Percentiles rank a stretch among this genome's conserved stretches.
Conservation (phyloP, 2,888 invertebrate species). For the Trissolcus japonicus region DNA sequence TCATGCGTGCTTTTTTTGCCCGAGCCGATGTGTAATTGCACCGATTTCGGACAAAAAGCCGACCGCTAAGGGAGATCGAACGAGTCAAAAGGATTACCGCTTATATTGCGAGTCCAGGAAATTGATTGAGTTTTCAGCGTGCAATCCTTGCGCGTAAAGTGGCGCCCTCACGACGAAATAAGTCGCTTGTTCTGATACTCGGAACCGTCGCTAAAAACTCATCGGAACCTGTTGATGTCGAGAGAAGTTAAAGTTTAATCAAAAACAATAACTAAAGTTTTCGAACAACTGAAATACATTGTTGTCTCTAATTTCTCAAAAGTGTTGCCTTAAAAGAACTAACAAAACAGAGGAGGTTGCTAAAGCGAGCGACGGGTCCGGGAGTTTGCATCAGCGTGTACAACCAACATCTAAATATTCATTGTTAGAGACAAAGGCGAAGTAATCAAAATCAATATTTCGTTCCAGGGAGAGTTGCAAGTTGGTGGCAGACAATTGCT, state of each 20-base stretch:
- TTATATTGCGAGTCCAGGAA: neutral
- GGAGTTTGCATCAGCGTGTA: neutral
- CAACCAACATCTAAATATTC: constrained; percentile 10
- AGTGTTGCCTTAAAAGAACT: neutral
- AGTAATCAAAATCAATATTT: constrained; percentile 35
- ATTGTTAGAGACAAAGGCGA: constrained; percentile 3
- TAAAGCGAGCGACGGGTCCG: too few species aligned
- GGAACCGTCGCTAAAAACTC: too few species aligned
- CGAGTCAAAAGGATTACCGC: constrained; percentile 32
- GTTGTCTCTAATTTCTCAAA: neutral
- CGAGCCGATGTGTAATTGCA: constrained; percentile 7
- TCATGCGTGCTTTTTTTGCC: constrained; percentile 24
- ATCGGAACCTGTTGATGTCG: too few species aligned
- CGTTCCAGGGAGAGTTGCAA: constrained; percentile 12
- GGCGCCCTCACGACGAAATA: constrained; percentile 16
- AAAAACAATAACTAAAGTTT: too few species aligned
- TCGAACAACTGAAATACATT: too few species aligned
- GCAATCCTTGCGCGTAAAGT: constrained; percentile 8
- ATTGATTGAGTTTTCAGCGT: constrained; percentile 10
- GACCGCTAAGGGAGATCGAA: constrained; percentile 17
- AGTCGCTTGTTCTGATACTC: too few species aligned
- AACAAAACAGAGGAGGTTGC: neutral
- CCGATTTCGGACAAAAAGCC: constrained; percentile 46
- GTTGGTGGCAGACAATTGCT: constrained; percentile 37
- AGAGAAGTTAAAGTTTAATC: too few species aligned